These are phyloP conservation scores for Xiphophorus couchianus DNA, from an alignment of 2,113 vertebrate genomes.

Conservation along the genomic window DNA sequence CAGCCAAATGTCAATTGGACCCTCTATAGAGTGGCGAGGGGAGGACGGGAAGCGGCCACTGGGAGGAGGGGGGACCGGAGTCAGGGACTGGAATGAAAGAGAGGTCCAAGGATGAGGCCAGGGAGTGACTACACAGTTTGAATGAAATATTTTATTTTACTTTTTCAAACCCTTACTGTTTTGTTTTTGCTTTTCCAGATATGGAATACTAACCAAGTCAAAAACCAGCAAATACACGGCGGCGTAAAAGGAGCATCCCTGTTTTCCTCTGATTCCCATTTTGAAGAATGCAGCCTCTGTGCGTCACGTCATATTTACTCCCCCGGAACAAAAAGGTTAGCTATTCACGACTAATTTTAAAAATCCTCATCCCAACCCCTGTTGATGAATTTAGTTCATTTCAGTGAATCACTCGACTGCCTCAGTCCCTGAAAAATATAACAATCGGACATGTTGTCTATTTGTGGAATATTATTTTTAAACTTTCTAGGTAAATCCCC, in stretches of 20 bases:
- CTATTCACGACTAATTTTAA: too few species aligned
- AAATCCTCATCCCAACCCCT: too few species aligned
- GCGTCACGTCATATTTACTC: too few species aligned
- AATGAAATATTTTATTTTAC: not conserved
- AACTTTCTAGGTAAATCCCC: too few species aligned
- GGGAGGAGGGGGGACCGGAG: conserved; percentile 1
- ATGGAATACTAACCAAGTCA: too few species aligned
- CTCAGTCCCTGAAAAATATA: too few species aligned
- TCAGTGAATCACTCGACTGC: too few species aligned
- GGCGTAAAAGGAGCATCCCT: not conserved
- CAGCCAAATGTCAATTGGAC: conserved; percentile 79
- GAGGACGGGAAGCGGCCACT: conserved; percentile 52
- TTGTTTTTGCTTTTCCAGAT: not conserved
- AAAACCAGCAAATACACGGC: too few species aligned
- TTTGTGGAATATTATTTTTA: too few species aligned
- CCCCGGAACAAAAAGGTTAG: too few species aligned
- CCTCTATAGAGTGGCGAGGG: conserved; percentile 70
- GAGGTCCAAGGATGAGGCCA: conserved; percentile 9
- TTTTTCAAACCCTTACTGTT: not conserved
- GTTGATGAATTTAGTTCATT: too few species aligned
- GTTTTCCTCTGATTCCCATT: not conserved
- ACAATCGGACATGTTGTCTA: too few species aligned
- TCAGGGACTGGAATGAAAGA: conserved; percentile 11
- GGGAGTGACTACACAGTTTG: not conserved
- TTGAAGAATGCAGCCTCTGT: not conserved